Evolutionary conservation across 2,888 invertebrate species (phyloP), one percentile per base, ranked within the genome.

Genomic region (Hemicrepidius hirtus): DNA sequence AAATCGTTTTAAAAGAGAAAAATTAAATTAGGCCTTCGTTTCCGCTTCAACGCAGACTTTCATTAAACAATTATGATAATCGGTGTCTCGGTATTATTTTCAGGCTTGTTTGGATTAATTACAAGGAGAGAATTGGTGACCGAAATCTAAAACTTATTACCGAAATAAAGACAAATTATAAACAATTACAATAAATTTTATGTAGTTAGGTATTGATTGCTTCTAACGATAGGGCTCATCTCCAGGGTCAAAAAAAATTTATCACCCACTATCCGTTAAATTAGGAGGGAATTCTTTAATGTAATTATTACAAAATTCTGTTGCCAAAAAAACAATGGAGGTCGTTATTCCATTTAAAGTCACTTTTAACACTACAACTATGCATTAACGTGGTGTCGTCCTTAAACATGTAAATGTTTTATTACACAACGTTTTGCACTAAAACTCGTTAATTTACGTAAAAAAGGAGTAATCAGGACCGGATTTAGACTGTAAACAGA

Each of bases 401-500:
- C 57, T 57, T 20, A 20, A 37, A 35, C 35, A 57, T 57, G 57
- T 57, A 57, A 57, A 57, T 57, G 18, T 24, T 32, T 57, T 57
- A 57, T 57, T 40, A n/a, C 57, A 10, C 18, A 57, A 57, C 35
- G 20, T 21, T 37, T 18, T 55, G 32, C 35, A 57, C 37, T 37
- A 57, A 57, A 53, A 18, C 20, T 41, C 3, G 10, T 41, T 1
- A 16, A 13, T 41, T 46, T 32, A 32, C 5, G 3, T 50, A 50
- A 50, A 50, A 49, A 50, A 50, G 50, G 50, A 32, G 32, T 37
- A 55, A 55, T 35, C 32, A 28, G 55, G 16, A 13, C 13, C 37
- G 55, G 32, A 18, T 32, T 16, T 37, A n/a, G n/a, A n/a, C n/a
- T n/a, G n/a, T n/a, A n/a, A n/a, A n/a, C n/a, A n/a, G n/a, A n/a